A percentile compares a stretch with the other conserved stretches of the same genome.
Conservation (phyloP, 2,888 invertebrate species). For the Sarcophaga carnaria region DNA sequence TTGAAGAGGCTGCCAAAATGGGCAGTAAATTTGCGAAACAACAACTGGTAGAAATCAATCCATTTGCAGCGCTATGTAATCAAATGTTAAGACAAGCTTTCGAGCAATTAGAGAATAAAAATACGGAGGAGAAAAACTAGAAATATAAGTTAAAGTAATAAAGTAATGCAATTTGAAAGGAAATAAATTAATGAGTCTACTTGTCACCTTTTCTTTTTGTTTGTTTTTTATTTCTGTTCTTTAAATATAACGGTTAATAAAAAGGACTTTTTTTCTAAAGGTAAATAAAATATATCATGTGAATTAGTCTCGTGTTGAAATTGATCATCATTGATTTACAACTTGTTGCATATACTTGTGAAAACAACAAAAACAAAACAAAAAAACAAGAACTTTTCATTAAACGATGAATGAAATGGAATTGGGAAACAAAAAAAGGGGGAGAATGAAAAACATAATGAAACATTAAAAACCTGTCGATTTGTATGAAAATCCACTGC, state of each 20-base stretch:
- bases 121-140: not conserved
- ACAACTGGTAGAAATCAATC: conserved; percentile 93
- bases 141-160: not conserved
- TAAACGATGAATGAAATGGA: conserved; percentile 16
- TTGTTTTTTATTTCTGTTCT: not conserved
- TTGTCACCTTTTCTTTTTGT: not conserved
- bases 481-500: conserved; percentile 25
- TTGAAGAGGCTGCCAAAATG: conserved; percentile 89
- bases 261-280: not conserved
- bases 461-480: conserved; percentile 56
- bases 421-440: not conserved
- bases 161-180: not conserved
- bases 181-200: not conserved
- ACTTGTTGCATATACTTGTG: conserved; percentile 49
- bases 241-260: not conserved
- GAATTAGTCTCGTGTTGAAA: conserved; percentile 70
- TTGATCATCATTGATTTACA: conserved; percentile 70
- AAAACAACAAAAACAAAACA: conserved; percentile 50
- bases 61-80: conserved; percentile 97
- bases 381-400: conserved; percentile 61
- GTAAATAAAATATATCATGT: conserved; percentile 58
- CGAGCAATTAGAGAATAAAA: conserved; percentile 81
- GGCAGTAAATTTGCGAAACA: conserved; percentile 94
- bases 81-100: conserved; percentile 94
- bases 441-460: not conserved